Evolutionary conservation across 2,888 invertebrate species (phyloP), one percentile per base, ranked within the genome.

Genomic region (Dichetophora obliterata): DNA sequence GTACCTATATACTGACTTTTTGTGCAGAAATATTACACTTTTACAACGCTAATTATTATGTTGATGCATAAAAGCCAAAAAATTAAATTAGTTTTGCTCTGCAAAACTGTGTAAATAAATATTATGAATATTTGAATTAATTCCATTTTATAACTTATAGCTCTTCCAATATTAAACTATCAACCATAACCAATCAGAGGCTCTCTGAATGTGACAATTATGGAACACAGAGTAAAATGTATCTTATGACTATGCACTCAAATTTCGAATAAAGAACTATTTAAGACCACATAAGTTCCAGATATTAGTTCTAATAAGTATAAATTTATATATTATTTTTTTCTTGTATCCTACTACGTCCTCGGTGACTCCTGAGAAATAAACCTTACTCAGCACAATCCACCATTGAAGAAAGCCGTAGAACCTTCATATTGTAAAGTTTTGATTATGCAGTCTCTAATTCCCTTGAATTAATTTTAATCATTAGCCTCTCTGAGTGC

Each of bases 321-420:
- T 43, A 43, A 66, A 66, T 43, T 19, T n/a, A 68, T 75, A 77
- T 77, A 75, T 75, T 79, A 66, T 78, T 83, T n/a, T 83, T 77
- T 84, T 83, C 63, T 91, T 87, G 57, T 90, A 82, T 54, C 94
- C 93, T 79, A 95, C 83, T 11, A 95, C 83, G 77, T 89, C 90
- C 88, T 99, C 98, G 0, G 97, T 99, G 11, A 99, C 96, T 34
- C 99, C 99, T 80, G 99, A 91, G 90, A 95, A 99, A 90, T 99
- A 99, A 1, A 99, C 96, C 73, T 97, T 94, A 99, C 95, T 86
- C 99, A 93, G 87, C 98, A 98, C 3, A 95, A 94, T 5, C 98
- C 99, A 72, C 99, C 99, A 90, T 99, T 99, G 91, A 98, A 98
- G 90, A 99, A 98, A 9, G 99, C 99, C 16, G 91, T 92, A 2